Evolutionary conservation across 2,113 vertebrate species (phyloP), one percentile per base, ranked within the genome.

Genomic region (Chrysemys picta): DNA sequence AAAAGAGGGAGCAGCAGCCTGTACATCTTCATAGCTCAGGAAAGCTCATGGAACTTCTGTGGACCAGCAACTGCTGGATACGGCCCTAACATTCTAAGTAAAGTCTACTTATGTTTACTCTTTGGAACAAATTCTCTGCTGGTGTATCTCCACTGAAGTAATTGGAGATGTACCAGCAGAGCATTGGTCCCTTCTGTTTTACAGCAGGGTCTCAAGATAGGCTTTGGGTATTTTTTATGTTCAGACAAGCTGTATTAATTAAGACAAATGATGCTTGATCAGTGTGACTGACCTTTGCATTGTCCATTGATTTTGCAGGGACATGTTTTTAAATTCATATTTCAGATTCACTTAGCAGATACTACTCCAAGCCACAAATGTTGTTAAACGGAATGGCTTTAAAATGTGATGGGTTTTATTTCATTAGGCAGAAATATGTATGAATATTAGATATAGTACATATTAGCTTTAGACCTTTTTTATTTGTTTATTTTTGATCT

Each of bases 331-430:
- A 81, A 96, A 95, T 97, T 94, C 17, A 1, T 47, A 8, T 86
- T 96, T 89, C 59, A 54, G n/a, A 89, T 96, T 87, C 80, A 87
- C 95, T 93, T 79, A 87, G 93, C 90, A 57, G 57, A 92, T 38
- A 87, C 65, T 93, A 91, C 94, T 96, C 91, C 93, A 97, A 93
- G 89, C 80, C 50, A 86, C 78, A 93, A 88, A 88, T 22, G 10
- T 84, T 95, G 89, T 92, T 95, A 97, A 94, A 35, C 69, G 94
- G 42, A 94, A 87, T 88, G 22, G 17, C 75, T 95, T 97, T 92
- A 96, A 93, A 89, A 95, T 94, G 72, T 88, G 83, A 82, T 78
- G 54, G 83, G 31, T n/a, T 97, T 96, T 95, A 95, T 97, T 97
- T 96, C 89, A 87, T 89, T 91, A 89, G 91, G 91, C 93, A 93